Evolutionary conservation across 2,888 invertebrate species (phyloP).

Genomic region (Mactromeris polynyma): DNA sequence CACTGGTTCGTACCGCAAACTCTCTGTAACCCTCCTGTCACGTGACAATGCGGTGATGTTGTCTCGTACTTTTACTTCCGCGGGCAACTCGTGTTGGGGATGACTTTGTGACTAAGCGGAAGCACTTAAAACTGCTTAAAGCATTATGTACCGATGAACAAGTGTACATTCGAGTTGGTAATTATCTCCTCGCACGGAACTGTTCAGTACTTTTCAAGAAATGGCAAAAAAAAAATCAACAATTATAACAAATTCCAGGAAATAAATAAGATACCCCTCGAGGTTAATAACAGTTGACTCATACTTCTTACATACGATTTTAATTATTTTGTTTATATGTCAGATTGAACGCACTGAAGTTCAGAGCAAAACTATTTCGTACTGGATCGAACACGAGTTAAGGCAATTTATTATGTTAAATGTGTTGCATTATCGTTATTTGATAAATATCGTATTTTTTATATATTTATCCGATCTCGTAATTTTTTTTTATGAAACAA

Average conservation of each 20-base stretch:
- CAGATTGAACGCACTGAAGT: neutral
- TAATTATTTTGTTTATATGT: neutral
- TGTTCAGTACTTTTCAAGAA: neutral
- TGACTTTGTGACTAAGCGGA: neutral
- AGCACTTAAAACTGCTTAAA: neutral
- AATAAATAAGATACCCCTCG: neutral
- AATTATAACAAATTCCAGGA: neutral
- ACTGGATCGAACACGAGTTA: neutral
- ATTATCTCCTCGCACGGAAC: neutral
- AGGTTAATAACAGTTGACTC: neutral
- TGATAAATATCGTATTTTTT: neutral
- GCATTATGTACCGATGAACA: neutral
- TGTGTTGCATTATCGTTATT: neutral
- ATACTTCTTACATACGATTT: neutral
- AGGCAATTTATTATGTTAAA: neutral
- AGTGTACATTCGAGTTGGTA: neutral
- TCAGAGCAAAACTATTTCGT: neutral
- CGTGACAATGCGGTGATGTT: neutral
- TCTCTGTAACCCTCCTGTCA: neutral
- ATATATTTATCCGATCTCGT: neutral
- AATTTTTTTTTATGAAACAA: neutral
- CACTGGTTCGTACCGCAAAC: neutral
- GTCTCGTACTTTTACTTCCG: conserved; percentile 1
- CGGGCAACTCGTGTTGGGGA: neutral
- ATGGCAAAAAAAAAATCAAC: neutral